Evolutionary conservation across 1,140 invertebrate species (phyloP).

Genomic region (Cylas formicarius): DNA sequence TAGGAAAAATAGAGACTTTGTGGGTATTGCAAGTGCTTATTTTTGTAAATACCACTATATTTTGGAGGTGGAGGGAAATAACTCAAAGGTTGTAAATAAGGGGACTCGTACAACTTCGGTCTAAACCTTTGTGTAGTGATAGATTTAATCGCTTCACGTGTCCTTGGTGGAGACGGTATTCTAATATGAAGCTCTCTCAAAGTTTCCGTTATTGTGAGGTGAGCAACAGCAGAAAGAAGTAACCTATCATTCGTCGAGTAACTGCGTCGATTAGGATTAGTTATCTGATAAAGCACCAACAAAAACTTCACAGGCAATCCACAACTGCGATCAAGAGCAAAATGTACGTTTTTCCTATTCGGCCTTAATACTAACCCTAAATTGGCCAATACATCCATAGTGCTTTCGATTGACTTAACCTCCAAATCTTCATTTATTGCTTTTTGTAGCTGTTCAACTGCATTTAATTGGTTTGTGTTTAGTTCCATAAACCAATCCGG

Average conservation of each 20-base stretch:
- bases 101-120: conserved; percentile 21
- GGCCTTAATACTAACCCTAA: conserved; percentile 33
- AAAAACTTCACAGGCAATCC: conserved; percentile 34
- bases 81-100: conserved; percentile 31
- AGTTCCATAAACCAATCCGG: conserved; percentile 39
- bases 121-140: conserved; percentile 8
- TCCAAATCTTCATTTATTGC: conserved; percentile 27
- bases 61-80: conserved; percentile 25
- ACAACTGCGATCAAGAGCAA: conserved; percentile 28
- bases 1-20: conserved; percentile 38
- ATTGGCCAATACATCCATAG: conserved; percentile 19
- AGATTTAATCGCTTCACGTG: neutral
- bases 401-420: conserved; percentile 19
- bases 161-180: conserved; percentile 36
- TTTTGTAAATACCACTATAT: conserved; percentile 28
- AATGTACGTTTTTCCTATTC: conserved; percentile 22
- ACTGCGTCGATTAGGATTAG: conserved; percentile 21
- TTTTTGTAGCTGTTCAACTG: conserved; percentile 27
- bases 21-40: conserved; percentile 31
- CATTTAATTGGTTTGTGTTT: conserved; percentile 29
- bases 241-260: conserved; percentile 30
- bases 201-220: conserved; percentile 33
- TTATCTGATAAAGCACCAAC: conserved; percentile 33
- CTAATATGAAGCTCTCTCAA: conserved; percentile 36
- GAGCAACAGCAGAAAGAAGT: conserved; percentile 33